A percentile compares a stretch with the other conserved stretches of the same genome.
Evolutionary conservation across 1,140 invertebrate species (phyloP).

Genomic region (fruit fly (Drosophila melanogaster)): DNA sequence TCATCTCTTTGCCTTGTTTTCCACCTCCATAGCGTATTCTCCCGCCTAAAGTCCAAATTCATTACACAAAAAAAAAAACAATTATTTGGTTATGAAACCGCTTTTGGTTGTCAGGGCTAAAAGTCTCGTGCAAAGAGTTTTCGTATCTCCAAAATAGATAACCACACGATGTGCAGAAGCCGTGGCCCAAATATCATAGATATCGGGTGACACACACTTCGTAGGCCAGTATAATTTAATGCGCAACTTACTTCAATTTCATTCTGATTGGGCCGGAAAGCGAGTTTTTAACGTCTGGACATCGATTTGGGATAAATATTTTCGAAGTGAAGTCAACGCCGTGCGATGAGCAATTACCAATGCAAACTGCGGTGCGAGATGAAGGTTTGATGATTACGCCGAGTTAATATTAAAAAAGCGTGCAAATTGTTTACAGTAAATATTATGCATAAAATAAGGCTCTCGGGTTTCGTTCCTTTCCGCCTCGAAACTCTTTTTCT

Average conservation of each 20-base stretch:
- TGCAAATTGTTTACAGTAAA: constrained; percentile 67
- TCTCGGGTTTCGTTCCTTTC: constrained; percentile 19
- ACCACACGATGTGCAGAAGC: constrained; percentile 35
- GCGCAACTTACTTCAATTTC: constrained; percentile 30
- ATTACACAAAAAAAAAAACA: constrained; percentile 15
- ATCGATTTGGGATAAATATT: constrained; percentile 6
- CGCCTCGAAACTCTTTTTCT: constrained; percentile 8
- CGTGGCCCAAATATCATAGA: constrained; percentile 65
- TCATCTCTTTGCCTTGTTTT: constrained; percentile 4
- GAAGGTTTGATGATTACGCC: constrained; percentile 14
- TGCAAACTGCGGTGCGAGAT: constrained; percentile 31
- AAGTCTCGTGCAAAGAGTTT: constrained; percentile 48
- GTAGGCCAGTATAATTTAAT: constrained; percentile 28
- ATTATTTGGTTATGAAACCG: constrained; percentile 17
- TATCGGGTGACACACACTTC: constrained; percentile 47
- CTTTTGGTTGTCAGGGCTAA: constrained; percentile 39
- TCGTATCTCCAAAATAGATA: constrained; percentile 70
- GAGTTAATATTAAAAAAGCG: constrained; percentile 47
- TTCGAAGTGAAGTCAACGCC: constrained; percentile 3
- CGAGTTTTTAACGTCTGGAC: neutral
- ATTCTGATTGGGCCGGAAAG: constrained; percentile 25
- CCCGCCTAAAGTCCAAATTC: neutral
- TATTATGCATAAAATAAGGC: constrained; percentile 61
- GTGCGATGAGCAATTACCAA: constrained; percentile 51
- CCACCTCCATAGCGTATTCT: constrained; percentile 12